Evolutionary conservation across 1,140 invertebrate species (phyloP), one percentile per base, ranked within the genome.

Genomic region (Leptestheria dahalacensis): DNA sequence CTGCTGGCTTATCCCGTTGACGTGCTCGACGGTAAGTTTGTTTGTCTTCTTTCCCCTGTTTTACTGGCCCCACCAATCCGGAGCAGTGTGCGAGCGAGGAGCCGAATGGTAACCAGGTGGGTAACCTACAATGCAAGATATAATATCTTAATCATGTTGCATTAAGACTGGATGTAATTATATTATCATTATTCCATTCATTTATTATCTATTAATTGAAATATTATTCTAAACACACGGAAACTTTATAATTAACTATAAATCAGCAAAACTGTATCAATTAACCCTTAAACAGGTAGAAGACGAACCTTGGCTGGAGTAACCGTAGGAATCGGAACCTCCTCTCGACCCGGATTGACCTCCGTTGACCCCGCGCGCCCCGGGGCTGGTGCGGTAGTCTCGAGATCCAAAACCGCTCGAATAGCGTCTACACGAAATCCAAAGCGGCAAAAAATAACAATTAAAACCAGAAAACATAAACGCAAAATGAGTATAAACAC

Each of bases 361-460:
- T 18, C 68, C 60, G 3, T 73, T 72, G 65, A 71, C 77, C 51
- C 71, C 75, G 59, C 77, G 79, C 56, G 67, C 68, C 3, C 70
- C 65, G 68, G 73, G 72, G 64, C 88, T 87, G 60, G 76, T 73
- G 72, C 91, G 87, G 75, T 91, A 94, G 83, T 94, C 91, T 63
- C 88, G 78, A 9, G 87, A 84, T 49, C 86, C 87, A 73, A 94
- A 93, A 20, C 84, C 84, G 57, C 70, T 68, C 59, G 76, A 73
- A 63, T 82, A 78, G 51, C 64, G 64, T 29, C 23, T 74, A 41
- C n/a, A n/a, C n/a, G n/a, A n/a, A n/a, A n/a, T n/a, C n/a, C n/a
- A n/a, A n/a, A n/a, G n/a, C n/a, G n/a, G n/a, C n/a, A n/a, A n/a
- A n/a, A n/a, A n/a, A n/a, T n/a, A n/a, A n/a, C n/a, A n/a, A n/a